Percentiles rank a stretch among this genome's conserved stretches.
These are phyloP conservation scores for Cyprinodon tularosa DNA, from an alignment of 2,113 vertebrate genomes.

Conservation along the genomic window DNA sequence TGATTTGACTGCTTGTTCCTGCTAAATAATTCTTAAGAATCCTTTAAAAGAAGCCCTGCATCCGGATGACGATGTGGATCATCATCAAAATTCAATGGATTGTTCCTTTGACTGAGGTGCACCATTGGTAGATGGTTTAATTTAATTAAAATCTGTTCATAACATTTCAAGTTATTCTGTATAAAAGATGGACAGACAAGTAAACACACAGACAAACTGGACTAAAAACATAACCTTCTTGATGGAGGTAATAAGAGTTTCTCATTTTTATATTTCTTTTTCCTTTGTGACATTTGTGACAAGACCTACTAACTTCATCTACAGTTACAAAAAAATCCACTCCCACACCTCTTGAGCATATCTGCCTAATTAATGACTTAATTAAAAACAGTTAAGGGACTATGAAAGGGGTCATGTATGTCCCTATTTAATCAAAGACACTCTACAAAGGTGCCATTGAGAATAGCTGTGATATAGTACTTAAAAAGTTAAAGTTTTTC, in stretches of 20 bases:
- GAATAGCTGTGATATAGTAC: constrained; percentile 30
- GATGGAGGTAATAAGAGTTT: background rate
- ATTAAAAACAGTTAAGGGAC: constrained; percentile 74
- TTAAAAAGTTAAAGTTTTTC: constrained; percentile 31
- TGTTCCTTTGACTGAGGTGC: too few species aligned
- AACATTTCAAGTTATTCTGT: too few species aligned
- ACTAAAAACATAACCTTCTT: too few species aligned
- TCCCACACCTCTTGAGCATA: constrained; percentile 56
- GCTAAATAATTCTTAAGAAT: too few species aligned
- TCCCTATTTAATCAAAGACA: constrained; percentile 70
- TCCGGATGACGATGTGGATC: too few species aligned
- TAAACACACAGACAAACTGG: too few species aligned
- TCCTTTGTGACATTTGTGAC: constrained; percentile 32
- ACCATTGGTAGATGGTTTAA: too few species aligned
- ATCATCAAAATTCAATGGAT: too few species aligned
- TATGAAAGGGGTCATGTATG: constrained; percentile 67
- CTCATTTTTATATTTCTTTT: constrained; percentile 11
- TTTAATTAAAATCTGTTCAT: too few species aligned
- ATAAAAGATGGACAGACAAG: too few species aligned
- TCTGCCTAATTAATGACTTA: constrained; percentile 76
- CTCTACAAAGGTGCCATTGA: constrained; percentile 39
- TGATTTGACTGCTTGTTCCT: too few species aligned
- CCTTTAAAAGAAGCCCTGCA: too few species aligned
- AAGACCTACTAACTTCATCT: constrained; percentile 32
- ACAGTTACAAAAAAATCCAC: constrained; percentile 49